Evolutionary conservation across 2,113 vertebrate species (phyloP).

Genomic region (Piaya cayana): DNA sequence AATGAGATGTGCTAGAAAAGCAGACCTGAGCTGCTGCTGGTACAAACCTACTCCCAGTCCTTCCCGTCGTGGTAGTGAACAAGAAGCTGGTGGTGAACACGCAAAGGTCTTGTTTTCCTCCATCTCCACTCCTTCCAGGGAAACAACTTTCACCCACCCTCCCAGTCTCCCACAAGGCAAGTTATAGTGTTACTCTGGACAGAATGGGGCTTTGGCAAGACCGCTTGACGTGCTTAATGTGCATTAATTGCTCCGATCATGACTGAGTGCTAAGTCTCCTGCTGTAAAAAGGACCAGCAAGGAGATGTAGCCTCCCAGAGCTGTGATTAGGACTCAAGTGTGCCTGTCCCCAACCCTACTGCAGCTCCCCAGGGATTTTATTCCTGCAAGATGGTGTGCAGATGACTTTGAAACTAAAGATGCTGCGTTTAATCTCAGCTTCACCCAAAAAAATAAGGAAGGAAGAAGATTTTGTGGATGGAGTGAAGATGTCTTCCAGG

Average conservation of each 20-base stretch:
- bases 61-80: neutral
- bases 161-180: neutral
- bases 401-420: neutral
- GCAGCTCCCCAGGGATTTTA: neutral
- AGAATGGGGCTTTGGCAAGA: neutral
- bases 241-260: neutral
- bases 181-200: neutral
- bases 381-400: neutral
- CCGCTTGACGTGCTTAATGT: neutral
- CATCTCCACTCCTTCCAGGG: neutral
- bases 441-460: neutral
- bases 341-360: neutral
- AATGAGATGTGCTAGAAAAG: neutral
- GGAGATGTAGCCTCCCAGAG: neutral
- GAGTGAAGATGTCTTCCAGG: neutral
- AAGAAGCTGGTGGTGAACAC: neutral
- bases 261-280: neutral
- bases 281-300: neutral
- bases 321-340: neutral
- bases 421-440: neutral
- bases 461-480: neutral
- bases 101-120: neutral
- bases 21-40: neutral
- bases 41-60: neutral
- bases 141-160: neutral